Percentiles rank a stretch among this genome's conserved stretches.
phyloP scores from a whole-genome alignment of 2,888 invertebrate species.

The Leucozona laternaria region DNA sequence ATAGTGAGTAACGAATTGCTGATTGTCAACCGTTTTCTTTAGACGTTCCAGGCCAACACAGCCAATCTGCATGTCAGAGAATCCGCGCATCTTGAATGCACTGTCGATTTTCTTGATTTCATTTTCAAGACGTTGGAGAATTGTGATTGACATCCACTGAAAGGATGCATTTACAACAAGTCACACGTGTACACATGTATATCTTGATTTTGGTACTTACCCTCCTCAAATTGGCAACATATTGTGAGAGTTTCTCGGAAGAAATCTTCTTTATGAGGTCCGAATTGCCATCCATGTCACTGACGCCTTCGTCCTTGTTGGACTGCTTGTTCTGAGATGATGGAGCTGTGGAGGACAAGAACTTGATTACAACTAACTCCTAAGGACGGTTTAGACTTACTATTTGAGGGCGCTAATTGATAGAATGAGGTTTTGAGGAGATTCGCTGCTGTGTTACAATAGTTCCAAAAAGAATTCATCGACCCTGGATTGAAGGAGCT shows the following conservation, averaged over 20 bases:
- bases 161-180: conserved; percentile 1
- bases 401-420: conserved; percentile 81
- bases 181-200: not conserved
- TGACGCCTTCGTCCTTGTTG: conserved; percentile 80
- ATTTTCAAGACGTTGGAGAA: conserved; percentile 89
- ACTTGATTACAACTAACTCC: not conserved
- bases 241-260: conserved; percentile 89
- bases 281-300: conserved; percentile 82
- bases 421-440: conserved; percentile 82
- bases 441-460: conserved; percentile 82
- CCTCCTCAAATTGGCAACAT: conserved; percentile 91
- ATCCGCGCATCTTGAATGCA: conserved; percentile 88
- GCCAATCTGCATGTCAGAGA: conserved; percentile 88
- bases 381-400: conserved; percentile 55
- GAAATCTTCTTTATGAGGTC: conserved; percentile 83
- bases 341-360: conserved; percentile 64
- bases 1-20: conserved; percentile 81
- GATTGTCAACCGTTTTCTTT: conserved; percentile 88
- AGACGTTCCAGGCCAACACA: conserved; percentile 89
- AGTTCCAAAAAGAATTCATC: conserved; percentile 83
- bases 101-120: conserved; percentile 90
- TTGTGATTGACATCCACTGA: conserved; percentile 94
- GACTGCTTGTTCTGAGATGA: conserved; percentile 81
- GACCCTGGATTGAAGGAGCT: conserved; percentile 78
- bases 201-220: conserved; percentile 82